Evolutionary conservation across 2,888 invertebrate species (phyloP), one percentile per base, ranked within the genome.

Genomic region (Gortyna flavago): DNA sequence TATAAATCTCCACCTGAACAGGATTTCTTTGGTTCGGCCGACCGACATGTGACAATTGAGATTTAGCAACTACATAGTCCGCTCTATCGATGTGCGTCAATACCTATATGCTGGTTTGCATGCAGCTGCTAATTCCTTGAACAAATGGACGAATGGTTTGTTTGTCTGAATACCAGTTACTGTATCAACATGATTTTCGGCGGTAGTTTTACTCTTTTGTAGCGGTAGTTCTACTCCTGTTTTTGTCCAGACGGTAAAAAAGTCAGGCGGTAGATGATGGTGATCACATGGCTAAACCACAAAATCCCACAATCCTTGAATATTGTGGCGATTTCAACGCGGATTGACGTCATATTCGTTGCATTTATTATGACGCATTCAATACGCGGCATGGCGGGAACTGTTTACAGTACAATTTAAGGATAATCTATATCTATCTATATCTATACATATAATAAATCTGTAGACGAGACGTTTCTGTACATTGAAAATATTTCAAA

Each of bases 151-250:
- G 18, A 29, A 29, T 59, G 16, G 11, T 41, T 41, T 18, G 1
- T 59, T 59, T 29, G 59, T 29, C 16, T 59, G 13, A 13, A n/a
- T 1, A n/a, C n/a, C 5, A 29, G 13, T n/a, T 57, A n/a, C 11
- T 4, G n/a, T n/a, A n/a, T 29, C 6, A 16, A 59, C 16, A 16
- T 29, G 8, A 25, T n/a, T 6, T 35, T 18, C 18, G 32, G 2
- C 18, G 5, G 64, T 48, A 48, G n/a, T 72, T 62, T 72, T 72
- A 44, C 64, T 64, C 13, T 64, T 25, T 13, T n/a, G n/a, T n/a
- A n/a, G n/a, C n/a, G n/a, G n/a, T n/a, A n/a, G n/a, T n/a, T n/a
- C n/a, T n/a, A n/a, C n/a, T n/a, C n/a, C n/a, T 44, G 44, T 44
- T 13, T 44, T 13, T 44, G 13, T 44, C 16, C 13, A 44, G 16